Evolutionary conservation across 2,113 vertebrate genomes (phyloP), one percentile per base, ranked within the genome.

Genomic region (Pollachius pollachius): DNA sequence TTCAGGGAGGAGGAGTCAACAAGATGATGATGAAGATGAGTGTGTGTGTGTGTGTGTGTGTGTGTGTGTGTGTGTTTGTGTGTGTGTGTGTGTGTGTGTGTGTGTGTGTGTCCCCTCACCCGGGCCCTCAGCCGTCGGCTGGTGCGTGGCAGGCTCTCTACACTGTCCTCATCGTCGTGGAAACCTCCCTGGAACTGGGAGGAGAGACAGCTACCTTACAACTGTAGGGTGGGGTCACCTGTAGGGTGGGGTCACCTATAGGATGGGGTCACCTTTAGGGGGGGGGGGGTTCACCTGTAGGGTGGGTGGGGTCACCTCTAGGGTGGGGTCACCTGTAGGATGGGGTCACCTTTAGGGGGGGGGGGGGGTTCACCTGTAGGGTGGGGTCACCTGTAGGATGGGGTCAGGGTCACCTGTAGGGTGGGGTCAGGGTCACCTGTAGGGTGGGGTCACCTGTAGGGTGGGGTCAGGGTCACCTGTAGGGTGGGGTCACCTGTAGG

Each of bases 91-190:
- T 17, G n/a, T 48, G 41, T 48, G 41, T 48, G 41, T 48, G 41
- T 48, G 15, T 58, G 60, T 15, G 21, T 30, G 34, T 4, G 5
- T 23, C 23, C 23, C 23, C 23, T 23, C 23, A 89, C 80, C 1
- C 91, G 94, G 71, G 92, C 92, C 72, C 94, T 96, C 80, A 98
- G 91, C 84, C 92, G 95, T 79, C 90, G 88, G 62, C 93, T 89
- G 79, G 95, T 86, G 71, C 93, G 92, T 34, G 92, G 91, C 81
- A 96, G 91, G 85, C 95, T 96, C 66, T 96, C 95, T 71, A 93
- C 94, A 73, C 92, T 94, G 85, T 84, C 89, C 84, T 93, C 83
- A 17, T 95, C 93, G 64, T 93, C 87, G 64, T 30, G 70, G n/a
- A 75, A 4, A n/a, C 54, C n/a, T 57, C n/a, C 64, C 87, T 88